Evolutionary conservation across 2,888 invertebrate species (phyloP).

Genomic region (Hylaea fasciaria): DNA sequence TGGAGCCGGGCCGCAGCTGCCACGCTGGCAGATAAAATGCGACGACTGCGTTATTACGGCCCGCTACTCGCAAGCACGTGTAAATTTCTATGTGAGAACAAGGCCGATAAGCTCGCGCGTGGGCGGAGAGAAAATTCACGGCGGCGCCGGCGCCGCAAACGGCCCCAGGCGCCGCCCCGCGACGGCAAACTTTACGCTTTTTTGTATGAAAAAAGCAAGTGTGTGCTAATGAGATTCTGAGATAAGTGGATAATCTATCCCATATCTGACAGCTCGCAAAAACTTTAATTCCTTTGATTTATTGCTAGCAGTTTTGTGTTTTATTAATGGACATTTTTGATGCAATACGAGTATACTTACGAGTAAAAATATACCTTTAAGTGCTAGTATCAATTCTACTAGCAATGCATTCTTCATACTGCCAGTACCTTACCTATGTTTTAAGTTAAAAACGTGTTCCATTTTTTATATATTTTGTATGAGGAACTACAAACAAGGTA

Average conservation of each 20-base stretch:
- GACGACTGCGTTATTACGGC: slow-evolving; percentile 76
- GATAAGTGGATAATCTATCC: slow-evolving; percentile 37
- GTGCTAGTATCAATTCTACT: too few relatives aligned
- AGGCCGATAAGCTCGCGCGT: slow-evolving; percentile 74
- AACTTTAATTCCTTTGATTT: slow-evolving; percentile 27
- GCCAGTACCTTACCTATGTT: too few relatives aligned
- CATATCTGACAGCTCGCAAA: slow-evolving; percentile 36
- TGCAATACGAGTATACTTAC: too few relatives aligned
- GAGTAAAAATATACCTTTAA: too few relatives aligned
- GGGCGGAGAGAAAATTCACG: slow-evolving; percentile 72
- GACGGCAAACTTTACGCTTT: slow-evolving; percentile 55
- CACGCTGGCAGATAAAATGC: slow-evolving; percentile 75
- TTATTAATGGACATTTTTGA: background rate
- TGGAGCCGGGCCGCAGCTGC: slow-evolving; percentile 62
- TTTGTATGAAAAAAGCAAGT: slow-evolving; percentile 55
- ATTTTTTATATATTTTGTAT: too few relatives aligned
- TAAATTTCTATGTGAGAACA: slow-evolving; percentile 83
- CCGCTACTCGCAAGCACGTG: slow-evolving; percentile 78
- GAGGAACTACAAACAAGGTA: too few relatives aligned
- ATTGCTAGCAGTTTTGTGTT: slow-evolving; percentile 12
- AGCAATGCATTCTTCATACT: too few relatives aligned
- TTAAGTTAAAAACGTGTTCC: too few relatives aligned
- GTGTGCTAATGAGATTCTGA: slow-evolving; percentile 53
- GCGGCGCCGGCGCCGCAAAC: slow-evolving; percentile 52
- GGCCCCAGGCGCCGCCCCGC: slow-evolving; percentile 55